Base-by-base conservation (phyloP, 2,888 invertebrate genomes). In the Phrixothrix hirtus region DNA sequence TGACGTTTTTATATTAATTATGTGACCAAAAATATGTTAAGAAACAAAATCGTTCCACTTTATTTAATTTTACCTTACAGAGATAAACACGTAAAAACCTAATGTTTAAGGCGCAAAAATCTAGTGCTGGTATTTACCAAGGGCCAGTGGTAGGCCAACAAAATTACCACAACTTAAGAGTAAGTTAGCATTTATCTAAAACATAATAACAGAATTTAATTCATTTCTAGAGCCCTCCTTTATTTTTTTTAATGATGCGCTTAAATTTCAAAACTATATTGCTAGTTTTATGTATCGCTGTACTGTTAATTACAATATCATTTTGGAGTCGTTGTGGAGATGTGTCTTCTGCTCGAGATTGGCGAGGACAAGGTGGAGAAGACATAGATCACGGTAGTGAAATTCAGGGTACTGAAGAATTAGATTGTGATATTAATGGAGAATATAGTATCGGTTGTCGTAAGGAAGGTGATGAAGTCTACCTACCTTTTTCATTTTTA, bases 401-500 rank as follows among this genome's bases (percentile, higher is more conserved):
- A 59, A 57, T 71, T 16, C 76, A 77, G 53, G 75, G 77, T 37
- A 76, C 78, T 54, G 85, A 86, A 69, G 87, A 88, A 69, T 88
- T 92, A 64, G 90, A 91, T 69, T 95, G 95, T 73, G 79, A 85
- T 59, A 94, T 95, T 70, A 95, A 95, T 77, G 92, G 89, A 1
- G 66, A 66, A 49, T 64, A 64, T 31, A 56, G 60, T n/a, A 60
- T 66, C 14, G 64, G 84, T 30, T 93, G 94, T 72, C 83, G 87
- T 44, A 83, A 86, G 42, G 89, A 91, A 70, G 83, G 83, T n/a
- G 87, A 87, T 64, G 93, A 95, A 77, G 88, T 96, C 17, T 95
- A 87, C 74, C 78, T 96, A 65, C 96, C 96, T 13, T 96, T 95
- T 77, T 88, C 91, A 34, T 95, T 96, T 72, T 81, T 96, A 64